Evolutionary conservation across 2,888 invertebrate species (phyloP).

Genomic region (Eupithecia dodoneata): DNA sequence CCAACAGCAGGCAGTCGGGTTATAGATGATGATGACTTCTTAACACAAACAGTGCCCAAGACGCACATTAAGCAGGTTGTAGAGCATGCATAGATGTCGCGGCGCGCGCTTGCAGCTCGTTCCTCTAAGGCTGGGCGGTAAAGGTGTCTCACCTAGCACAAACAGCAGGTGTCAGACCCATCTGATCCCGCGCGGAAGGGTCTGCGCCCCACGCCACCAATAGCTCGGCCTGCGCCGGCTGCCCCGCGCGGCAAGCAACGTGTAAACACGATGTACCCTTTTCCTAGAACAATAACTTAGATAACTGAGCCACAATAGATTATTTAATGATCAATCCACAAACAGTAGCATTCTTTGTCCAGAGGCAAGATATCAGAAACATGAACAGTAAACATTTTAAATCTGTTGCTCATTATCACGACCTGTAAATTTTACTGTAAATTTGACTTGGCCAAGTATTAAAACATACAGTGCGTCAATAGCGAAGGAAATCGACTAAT

Average conservation of each 20-base stretch:
- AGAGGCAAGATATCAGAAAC: background rate
- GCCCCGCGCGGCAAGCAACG: constrained; percentile 97
- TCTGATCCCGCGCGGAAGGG: constrained; percentile 91
- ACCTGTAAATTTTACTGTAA: background rate
- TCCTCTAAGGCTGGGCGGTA: background rate
- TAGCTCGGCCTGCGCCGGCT: constrained; percentile 95
- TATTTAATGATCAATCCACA: background rate
- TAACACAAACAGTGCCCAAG: no score
- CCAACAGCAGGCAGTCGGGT: no score
- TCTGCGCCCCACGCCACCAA: constrained; percentile 97
- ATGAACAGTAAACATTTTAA: background rate
- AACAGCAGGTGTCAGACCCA: constrained; percentile 89
- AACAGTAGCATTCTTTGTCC: background rate
- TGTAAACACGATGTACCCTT: constrained; percentile 96
- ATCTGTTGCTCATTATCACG: background rate
- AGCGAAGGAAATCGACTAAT: no score
- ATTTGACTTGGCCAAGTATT: background rate
- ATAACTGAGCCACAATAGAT: background rate
- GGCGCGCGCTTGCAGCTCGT: background rate
- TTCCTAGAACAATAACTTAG: constrained; percentile 84
- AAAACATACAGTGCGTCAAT: background rate
- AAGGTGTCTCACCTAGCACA: constrained; percentile 83
- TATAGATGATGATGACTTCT: background rate
- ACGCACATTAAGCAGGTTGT: no score
- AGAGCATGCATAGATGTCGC: no score